Conservation (phyloP, 2,113 vertebrate genomes). For the Rhizomys pruinosus region DNA sequence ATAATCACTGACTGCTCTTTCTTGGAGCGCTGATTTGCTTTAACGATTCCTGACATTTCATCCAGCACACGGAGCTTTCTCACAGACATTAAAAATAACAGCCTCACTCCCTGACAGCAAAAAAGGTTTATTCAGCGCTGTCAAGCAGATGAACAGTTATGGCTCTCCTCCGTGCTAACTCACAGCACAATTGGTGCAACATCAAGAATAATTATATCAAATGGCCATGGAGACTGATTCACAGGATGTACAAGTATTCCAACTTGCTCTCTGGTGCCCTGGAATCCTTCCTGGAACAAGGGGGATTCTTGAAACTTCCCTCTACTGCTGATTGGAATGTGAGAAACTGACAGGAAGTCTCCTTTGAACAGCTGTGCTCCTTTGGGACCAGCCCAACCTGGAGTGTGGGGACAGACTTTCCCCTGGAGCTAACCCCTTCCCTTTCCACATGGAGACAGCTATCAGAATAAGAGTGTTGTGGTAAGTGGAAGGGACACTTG, state of each 20-base stretch:
- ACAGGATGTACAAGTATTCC: neutral
- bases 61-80: slow-evolving; percentile 60
- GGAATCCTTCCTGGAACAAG: neutral
- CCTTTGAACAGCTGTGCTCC: neutral
- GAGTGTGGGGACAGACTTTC: no score
- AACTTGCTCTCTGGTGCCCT: neutral
- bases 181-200: neutral
- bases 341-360: neutral
- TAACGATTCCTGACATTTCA: slow-evolving; percentile 80
- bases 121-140: slow-evolving; percentile 26
- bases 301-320: neutral
- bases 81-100: slow-evolving; percentile 59
- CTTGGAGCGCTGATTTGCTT: slow-evolving; percentile 59
- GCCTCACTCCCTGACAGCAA: slow-evolving; percentile 58
- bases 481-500: slow-evolving; percentile 59
- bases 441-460: neutral
- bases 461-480: rapidly evolving
- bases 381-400: neutral
- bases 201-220: slow-evolving; percentile 58
- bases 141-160: slow-evolving; percentile 28
- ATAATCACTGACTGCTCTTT: slow-evolving; percentile 34
- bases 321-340: neutral
- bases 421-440: neutral
- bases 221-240: neutral
- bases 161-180: neutral